Conservation (phyloP, 2,113 vertebrate genomes). For the Shinisaurus crocodilurus region DNA sequence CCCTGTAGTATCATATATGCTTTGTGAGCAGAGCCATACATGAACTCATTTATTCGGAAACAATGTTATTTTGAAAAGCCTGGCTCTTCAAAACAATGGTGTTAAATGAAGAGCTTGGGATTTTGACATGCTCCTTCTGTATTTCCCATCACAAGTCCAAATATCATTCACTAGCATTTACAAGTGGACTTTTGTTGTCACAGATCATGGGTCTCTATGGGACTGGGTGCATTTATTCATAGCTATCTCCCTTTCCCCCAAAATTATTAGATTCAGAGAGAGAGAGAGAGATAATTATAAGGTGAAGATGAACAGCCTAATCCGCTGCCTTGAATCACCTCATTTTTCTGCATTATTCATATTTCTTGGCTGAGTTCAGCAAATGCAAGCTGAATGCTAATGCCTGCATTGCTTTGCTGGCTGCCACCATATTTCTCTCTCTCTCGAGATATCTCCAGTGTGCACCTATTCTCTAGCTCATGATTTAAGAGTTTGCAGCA, state of each 20-base stretch:
- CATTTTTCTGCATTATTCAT: conserved; percentile 61
- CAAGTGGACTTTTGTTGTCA: background rate
- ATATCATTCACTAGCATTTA: background rate
- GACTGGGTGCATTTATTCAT: conserved; percentile 16
- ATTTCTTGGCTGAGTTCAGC: conserved; percentile 29
- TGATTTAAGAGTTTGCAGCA: conserved; percentile 9
- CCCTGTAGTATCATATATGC: background rate
- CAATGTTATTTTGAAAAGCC: conserved; percentile 3
- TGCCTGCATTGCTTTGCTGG: conserved; percentile 22
- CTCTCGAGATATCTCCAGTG: background rate
- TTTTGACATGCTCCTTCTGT: background rate
- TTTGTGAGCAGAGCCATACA: background rate
- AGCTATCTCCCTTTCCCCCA: background rate
- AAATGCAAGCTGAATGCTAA: conserved; percentile 36
- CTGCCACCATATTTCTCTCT: background rate
- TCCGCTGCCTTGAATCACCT: conserved; percentile 20
- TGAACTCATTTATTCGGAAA: background rate
- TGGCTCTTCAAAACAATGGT: background rate
- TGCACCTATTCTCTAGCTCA: background rate
- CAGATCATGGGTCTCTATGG: background rate
- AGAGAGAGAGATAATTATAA: conserved; percentile 59
- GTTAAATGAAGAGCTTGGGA: background rate
- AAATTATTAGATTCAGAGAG: conserved; percentile 54
- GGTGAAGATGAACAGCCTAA: conserved; percentile 61
- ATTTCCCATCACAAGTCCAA: background rate